Percentiles rank a stretch among this genome's conserved stretches.
phyloP scores from a whole-genome alignment of 2,888 invertebrate genomes.

The Emmelina monodactyla region DNA sequence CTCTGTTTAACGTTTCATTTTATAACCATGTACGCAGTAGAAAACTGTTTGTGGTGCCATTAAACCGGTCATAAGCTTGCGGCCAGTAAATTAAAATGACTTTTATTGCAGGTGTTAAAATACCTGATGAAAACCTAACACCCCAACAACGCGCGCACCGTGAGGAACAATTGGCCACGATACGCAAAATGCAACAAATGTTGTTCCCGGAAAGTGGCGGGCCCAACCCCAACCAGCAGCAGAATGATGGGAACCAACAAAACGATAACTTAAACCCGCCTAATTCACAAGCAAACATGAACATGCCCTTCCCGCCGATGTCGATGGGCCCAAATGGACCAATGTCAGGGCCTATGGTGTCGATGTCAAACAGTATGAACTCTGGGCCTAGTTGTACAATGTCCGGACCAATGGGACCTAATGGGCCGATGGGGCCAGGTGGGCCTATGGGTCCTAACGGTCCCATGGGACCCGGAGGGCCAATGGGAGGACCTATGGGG shows the following conservation, averaged over 20 bases:
- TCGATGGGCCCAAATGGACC: conserved; percentile 42
- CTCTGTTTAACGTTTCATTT: no score
- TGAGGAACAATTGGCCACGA: conserved; percentile 90
- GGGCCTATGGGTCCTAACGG: conserved; percentile 53
- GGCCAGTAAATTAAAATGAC: no score
- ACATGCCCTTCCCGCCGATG: conserved; percentile 51
- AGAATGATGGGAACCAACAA: conserved; percentile 35
- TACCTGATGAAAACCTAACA: conserved; percentile 95
- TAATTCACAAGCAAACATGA: conserved; percentile 44
- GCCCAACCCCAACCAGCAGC: conserved; percentile 34
- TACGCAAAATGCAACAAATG: conserved; percentile 92
- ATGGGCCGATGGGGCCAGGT: conserved; percentile 26
- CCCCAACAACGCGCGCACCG: conserved; percentile 95
- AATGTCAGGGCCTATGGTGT: conserved; percentile 35
- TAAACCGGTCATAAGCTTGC: no score
- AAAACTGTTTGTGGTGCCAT: no score
- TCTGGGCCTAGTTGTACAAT: conserved; percentile 30
- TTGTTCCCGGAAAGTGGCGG: conserved; percentile 81
- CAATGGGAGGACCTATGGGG: conserved; percentile 42
- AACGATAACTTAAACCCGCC: conserved; percentile 48
- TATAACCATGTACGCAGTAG: no score
- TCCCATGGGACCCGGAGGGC: conserved; percentile 46
- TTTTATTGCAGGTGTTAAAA: conserved; percentile 75
- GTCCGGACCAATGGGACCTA: conserved; percentile 45
- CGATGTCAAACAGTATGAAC: conserved; percentile 27